A percentile compares a stretch with the other conserved stretches of the same genome.
Evolutionary conservation across 2,888 invertebrate species (phyloP).

Genomic region (Meandrusa payeni): DNA sequence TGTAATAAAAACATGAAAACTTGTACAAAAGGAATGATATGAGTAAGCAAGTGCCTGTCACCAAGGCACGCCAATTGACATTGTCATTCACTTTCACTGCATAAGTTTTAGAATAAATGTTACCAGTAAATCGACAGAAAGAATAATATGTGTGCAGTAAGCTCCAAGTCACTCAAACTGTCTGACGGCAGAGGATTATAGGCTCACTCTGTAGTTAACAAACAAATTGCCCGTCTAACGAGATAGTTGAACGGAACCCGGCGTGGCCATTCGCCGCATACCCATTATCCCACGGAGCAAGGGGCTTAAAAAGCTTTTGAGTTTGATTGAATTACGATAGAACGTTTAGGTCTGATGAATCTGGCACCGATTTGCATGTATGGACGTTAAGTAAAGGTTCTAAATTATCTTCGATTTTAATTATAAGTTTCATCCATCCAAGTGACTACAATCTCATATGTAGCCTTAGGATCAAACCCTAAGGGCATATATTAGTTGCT

Average conservation of each 20-base stretch:
- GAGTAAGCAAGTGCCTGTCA: no score
- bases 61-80: no score
- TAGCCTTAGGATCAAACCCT: no score
- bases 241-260: conserved; percentile 45
- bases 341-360: conserved; percentile 17
- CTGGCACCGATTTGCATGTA: conserved; percentile 14
- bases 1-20: no score
- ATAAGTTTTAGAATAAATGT: no score
- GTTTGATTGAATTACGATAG: conserved; percentile 24
- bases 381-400: conserved; percentile 6
- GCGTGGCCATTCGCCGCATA: conserved; percentile 20
- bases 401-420: no score
- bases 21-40: no score
- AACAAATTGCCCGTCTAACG: conserved; percentile 70
- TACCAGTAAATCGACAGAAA: conserved; percentile 7
- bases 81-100: no score
- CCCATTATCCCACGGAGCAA: conserved; percentile 33
- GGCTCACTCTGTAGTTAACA: conserved; percentile 57
- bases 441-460: no score
- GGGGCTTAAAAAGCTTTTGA: conserved; percentile 26
- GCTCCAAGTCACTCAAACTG: conserved; percentile 24
- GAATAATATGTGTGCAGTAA: conserved; percentile 17
- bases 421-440: no score
- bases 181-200: conserved; percentile 51
- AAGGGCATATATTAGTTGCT: no score